Percentiles rank a stretch among this genome's conserved stretches.
These are phyloP conservation scores for Sipha maydis DNA, from an alignment of 2,888 invertebrate species.

Conservation along the genomic window DNA sequence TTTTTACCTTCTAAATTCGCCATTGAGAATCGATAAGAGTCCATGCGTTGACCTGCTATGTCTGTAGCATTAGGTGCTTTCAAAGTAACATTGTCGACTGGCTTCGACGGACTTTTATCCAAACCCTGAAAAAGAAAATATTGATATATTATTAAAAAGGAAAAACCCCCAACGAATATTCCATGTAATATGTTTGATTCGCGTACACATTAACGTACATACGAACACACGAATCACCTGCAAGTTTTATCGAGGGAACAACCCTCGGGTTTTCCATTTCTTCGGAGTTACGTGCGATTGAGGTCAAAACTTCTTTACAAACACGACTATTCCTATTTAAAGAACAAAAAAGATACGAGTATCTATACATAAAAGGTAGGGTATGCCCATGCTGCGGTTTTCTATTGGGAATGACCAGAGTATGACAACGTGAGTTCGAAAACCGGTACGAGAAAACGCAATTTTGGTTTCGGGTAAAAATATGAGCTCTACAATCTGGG, in stretches of 20 bases:
- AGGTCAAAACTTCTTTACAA: conserved; percentile 52
- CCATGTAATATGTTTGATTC: background rate
- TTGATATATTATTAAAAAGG: background rate
- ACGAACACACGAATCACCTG: conserved; percentile 26
- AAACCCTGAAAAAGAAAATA: conserved; percentile 74
- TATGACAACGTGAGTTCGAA: background rate
- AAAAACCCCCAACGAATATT: background rate
- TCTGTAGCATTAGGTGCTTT: conserved; percentile 70
- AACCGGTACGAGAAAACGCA: conserved; percentile 6
- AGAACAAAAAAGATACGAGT: background rate
- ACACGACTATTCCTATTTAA: background rate
- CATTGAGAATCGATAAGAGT: conserved; percentile 93
- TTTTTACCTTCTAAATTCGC: conserved; percentile 85
- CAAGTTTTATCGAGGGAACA: conserved; percentile 20
- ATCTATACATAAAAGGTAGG: background rate
- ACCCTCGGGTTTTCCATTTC: conserved; percentile 8
- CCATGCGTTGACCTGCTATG: conserved; percentile 80
- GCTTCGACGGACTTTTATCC: conserved; percentile 70
- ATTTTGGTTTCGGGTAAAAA: background rate
- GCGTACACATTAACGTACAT: background rate
- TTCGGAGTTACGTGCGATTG: conserved; percentile 27
- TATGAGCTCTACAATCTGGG: background rate
- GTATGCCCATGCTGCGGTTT: background rate
- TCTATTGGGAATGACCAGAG: background rate
- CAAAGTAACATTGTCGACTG: conserved; percentile 17